Percentiles rank a stretch among this genome's conserved stretches.
These are phyloP conservation scores for Chrosomus eos DNA, from an alignment of 2,797 vertebrate genomes.

Conservation along the genomic window DNA sequence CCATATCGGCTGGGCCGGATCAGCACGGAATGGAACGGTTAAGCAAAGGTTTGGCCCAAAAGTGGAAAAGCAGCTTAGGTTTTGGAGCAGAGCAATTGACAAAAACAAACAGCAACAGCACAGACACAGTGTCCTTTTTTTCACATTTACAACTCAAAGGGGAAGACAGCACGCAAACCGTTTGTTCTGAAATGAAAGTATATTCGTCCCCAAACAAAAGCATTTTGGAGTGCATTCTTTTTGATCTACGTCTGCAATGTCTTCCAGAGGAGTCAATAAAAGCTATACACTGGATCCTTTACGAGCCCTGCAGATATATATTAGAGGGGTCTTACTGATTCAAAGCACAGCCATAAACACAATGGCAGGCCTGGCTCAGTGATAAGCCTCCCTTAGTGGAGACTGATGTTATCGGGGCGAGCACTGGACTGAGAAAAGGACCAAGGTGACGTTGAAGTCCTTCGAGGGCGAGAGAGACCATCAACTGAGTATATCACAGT, in stretches of 20 bases:
- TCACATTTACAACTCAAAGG: slow-evolving; percentile 24
- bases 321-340: slow-evolving; percentile 40
- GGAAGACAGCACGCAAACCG: slow-evolving; percentile 8
- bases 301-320: slow-evolving; percentile 48
- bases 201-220: slow-evolving; percentile 25
- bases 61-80: not conserved
- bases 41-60: not conserved
- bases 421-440: slow-evolving; percentile 46
- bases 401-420: slow-evolving; percentile 46
- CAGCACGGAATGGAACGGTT: too few species aligned
- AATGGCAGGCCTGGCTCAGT: slow-evolving; percentile 40
- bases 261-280: slow-evolving; percentile 47
- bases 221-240: slow-evolving; percentile 30
- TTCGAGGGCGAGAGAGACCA: slow-evolving; percentile 11
- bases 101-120: slow-evolving; percentile 17
- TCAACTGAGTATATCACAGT: slow-evolving; percentile 19
- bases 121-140: not conserved
- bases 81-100: slow-evolving; percentile 19
- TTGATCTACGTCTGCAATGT: slow-evolving; percentile 38
- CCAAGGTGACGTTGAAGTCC: slow-evolving; percentile 39
- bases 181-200: slow-evolving; percentile 29
- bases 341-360: slow-evolving; percentile 51
- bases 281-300: slow-evolving; percentile 40
- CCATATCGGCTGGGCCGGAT: not conserved
- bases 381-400: slow-evolving; percentile 54